A percentile compares a stretch with the other conserved stretches of the same genome.
These are phyloP conservation scores for Arothron firmamentum DNA, from an alignment of 2,113 vertebrate species.

Conservation along the genomic window DNA sequence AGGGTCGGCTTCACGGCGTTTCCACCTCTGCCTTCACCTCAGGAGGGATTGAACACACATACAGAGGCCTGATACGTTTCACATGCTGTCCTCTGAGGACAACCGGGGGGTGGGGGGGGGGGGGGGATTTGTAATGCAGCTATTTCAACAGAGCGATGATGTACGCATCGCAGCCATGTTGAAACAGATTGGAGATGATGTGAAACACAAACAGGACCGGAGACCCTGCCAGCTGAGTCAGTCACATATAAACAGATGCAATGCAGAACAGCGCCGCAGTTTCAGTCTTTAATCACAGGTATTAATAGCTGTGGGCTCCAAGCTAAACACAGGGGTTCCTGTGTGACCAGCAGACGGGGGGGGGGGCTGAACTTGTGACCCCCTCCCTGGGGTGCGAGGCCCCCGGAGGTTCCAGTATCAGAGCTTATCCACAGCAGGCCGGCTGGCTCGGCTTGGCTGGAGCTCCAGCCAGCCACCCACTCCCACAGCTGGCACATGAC, in stretches of 20 bases:
- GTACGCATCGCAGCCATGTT: constrained; percentile 52
- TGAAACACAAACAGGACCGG: constrained; percentile 60
- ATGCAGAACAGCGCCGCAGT: background rate
- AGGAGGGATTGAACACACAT: constrained; percentile 65
- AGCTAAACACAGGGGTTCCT: constrained; percentile 35
- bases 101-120: constrained; percentile 42
- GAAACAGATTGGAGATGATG: constrained; percentile 68
- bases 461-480: constrained; percentile 45
- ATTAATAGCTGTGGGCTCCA: too few relatives aligned
- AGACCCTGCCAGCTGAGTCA: constrained; percentile 7
- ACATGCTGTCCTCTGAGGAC: constrained; percentile 57
- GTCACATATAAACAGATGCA: too few relatives aligned
- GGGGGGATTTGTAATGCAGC: constrained; percentile 50
- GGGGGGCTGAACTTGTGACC: constrained; percentile 77
- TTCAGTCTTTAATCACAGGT: constrained; percentile 3
- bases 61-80: constrained; percentile 68
- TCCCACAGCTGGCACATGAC: constrained; percentile 62
- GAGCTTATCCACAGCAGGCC: constrained; percentile 71
- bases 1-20: constrained; percentile 38
- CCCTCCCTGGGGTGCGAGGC: constrained; percentile 62
- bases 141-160: constrained; percentile 63
- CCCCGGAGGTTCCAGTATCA: constrained; percentile 64
- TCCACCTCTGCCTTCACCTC: constrained; percentile 57
- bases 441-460: constrained; percentile 47
- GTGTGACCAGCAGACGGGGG: constrained; percentile 65